Conservation (phyloP, 2,888 invertebrate species). For the Thymelicus lineola region DNA sequence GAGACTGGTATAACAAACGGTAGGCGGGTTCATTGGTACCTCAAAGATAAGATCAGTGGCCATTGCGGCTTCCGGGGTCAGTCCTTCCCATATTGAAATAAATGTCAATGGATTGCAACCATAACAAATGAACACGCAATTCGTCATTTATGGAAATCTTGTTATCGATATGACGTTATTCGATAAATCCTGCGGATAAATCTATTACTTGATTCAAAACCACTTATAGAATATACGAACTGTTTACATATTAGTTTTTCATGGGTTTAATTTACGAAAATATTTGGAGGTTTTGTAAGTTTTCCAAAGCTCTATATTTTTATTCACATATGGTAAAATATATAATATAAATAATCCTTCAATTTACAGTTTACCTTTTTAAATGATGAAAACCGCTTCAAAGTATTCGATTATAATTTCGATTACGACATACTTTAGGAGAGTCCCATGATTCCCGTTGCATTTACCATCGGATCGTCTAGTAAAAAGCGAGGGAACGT, state of each 20-base stretch:
- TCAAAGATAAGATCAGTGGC: constrained; percentile 11
- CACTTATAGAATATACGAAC: too few species aligned
- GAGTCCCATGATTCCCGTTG: constrained; percentile 4
- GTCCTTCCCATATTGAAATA: constrained; percentile 16
- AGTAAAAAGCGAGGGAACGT: constrained; percentile 24
- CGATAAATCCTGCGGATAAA: too few species aligned
- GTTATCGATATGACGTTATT: neutral
- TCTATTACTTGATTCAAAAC: too few species aligned
- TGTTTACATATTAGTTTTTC: too few species aligned
- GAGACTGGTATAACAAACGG: constrained; percentile 6
- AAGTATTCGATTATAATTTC: too few species aligned
- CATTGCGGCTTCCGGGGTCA: constrained; percentile 3
- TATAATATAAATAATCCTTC: too few species aligned
- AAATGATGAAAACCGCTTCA: too few species aligned
- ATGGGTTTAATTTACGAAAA: too few species aligned
- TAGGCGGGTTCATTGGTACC: neutral
- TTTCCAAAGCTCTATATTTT: neutral
- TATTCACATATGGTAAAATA: too few species aligned
- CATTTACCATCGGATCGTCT: neutral
- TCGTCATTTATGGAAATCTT: constrained; percentile 9
- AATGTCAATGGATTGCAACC: constrained; percentile 26
- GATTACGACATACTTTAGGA: too few species aligned
- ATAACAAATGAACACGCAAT: constrained; percentile 32
- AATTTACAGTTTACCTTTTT: too few species aligned
- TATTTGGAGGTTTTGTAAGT: neutral